Conservation (phyloP, 2,797 vertebrate species). For the Chanos chanos region DNA sequence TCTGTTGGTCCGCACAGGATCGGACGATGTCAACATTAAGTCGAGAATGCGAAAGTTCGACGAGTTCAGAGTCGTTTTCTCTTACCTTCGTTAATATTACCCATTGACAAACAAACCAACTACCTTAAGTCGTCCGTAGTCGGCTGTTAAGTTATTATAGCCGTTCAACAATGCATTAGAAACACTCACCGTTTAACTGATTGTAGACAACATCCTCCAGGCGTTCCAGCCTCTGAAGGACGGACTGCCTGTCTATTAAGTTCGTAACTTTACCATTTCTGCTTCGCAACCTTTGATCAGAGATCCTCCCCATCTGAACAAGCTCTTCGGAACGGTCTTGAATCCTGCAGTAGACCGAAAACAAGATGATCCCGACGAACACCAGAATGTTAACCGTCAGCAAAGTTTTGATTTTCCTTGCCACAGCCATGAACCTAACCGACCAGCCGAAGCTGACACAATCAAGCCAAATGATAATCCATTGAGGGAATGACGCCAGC, state of each 20-base stretch:
- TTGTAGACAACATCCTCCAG: conserved; percentile 98
- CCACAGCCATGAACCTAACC: conserved; percentile 88
- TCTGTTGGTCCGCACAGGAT: no score
- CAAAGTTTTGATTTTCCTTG: conserved; percentile 98
- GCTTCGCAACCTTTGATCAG: conserved; percentile 83
- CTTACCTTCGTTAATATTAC: no score
- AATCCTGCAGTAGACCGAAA: conserved; percentile 97
- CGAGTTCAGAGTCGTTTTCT: no score
- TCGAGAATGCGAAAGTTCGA: no score
- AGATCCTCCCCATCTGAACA: conserved; percentile 82
- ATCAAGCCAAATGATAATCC: conserved; percentile 59
- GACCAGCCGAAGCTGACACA: conserved; percentile 60
- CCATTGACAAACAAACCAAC: no score
- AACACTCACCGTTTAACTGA: conserved; percentile 87
- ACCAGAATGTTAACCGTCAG: conserved; percentile 97
- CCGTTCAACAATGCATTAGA: no score
- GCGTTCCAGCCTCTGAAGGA: conserved; percentile 92
- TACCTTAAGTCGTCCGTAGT: no score
- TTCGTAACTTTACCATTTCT: conserved; percentile 80
- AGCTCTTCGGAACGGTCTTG: conserved; percentile 90
- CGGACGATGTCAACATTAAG: no score
- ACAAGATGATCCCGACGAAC: conserved; percentile 94
- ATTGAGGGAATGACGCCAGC: conserved; percentile 35
- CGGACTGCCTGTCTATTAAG: conserved; percentile 86
- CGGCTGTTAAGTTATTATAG: no score